Evolutionary conservation across 2,113 vertebrate genomes (phyloP).

Genomic region (Mobula hypostoma): DNA sequence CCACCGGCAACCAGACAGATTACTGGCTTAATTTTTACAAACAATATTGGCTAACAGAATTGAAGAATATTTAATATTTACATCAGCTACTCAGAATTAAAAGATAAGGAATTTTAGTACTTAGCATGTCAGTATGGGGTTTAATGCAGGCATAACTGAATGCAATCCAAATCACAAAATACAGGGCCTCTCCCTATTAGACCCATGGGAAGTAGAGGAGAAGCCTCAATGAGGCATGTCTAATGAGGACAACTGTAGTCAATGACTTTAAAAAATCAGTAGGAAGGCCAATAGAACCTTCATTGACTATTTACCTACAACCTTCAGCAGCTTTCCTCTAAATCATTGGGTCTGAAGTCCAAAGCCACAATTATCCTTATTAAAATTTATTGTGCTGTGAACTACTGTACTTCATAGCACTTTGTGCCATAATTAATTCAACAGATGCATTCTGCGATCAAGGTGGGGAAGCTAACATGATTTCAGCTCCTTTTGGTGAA

Average conservation of each 20-base stretch:
- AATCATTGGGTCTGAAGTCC: slow-evolving; percentile 34
- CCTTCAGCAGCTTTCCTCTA: slow-evolving; percentile 20
- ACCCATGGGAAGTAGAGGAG: slow-evolving; percentile 29
- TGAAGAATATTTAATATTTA: slow-evolving; percentile 21
- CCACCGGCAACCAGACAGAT: neutral
- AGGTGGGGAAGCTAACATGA: neutral
- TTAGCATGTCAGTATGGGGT: slow-evolving; percentile 14
- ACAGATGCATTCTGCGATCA: slow-evolving; percentile 19
- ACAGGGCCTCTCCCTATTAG: slow-evolving; percentile 17
- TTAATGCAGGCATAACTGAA: neutral
- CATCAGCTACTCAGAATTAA: neutral
- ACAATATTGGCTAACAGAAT: neutral
- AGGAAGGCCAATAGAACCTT: slow-evolving; percentile 35
- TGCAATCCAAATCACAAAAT: neutral
- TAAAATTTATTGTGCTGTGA: slow-evolving; percentile 38
- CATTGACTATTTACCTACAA: slow-evolving; percentile 35
- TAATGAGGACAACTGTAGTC: slow-evolving; percentile 33
- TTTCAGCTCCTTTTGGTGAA: neutral
- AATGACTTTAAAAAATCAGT: slow-evolving; percentile 35
- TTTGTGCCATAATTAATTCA: slow-evolving; percentile 30
- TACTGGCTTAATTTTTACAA: neutral
- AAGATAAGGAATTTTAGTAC: neutral
- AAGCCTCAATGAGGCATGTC: slow-evolving; percentile 34
- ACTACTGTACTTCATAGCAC: slow-evolving; percentile 27
- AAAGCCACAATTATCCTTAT: slow-evolving; percentile 36